Percentiles rank a stretch among this genome's conserved stretches.
Evolutionary conservation across 1,140 invertebrate genomes (phyloP).

Genomic region (Drosophila tani): DNA sequence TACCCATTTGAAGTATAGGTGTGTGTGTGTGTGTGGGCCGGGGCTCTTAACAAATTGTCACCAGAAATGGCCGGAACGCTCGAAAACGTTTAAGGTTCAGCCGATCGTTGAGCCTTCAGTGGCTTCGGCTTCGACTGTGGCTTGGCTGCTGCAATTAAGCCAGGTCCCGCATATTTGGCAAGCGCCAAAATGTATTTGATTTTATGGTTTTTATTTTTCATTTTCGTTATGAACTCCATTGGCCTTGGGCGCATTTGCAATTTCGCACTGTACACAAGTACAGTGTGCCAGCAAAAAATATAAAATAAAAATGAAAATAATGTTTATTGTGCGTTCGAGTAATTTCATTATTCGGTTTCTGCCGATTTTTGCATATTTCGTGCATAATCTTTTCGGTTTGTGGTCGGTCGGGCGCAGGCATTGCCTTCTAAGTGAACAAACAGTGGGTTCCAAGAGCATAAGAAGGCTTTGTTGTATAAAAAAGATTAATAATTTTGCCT

Average conservation of each 20-base stretch:
- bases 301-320: constrained; percentile 13
- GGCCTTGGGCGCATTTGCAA: constrained; percentile 66
- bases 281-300: constrained; percentile 20
- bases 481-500: background rate
- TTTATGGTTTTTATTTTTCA: constrained; percentile 52
- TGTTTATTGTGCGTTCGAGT: constrained; percentile 47
- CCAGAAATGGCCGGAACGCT: constrained; percentile 42
- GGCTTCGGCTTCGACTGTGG: background rate
- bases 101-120: constrained; percentile 33
- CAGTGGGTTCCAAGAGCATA: constrained; percentile 16
- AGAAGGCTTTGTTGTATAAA: background rate
- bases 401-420: constrained; percentile 13
- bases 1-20: background rate
- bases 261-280: constrained; percentile 60
- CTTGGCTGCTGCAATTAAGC: constrained; percentile 64
- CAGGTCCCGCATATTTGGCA: constrained; percentile 61
- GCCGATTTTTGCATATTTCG: constrained; percentile 58
- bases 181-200: constrained; percentile 63
- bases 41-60: constrained; percentile 48
- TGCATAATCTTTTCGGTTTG: constrained; percentile 42
- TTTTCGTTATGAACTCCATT: constrained; percentile 65
- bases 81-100: constrained; percentile 54
- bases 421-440: constrained; percentile 19
- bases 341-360: constrained; percentile 60
- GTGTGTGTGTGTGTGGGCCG: constrained; percentile 50